Base-by-base conservation (phyloP, 1,140 invertebrate genomes). In the Drosophila lini region DNA sequence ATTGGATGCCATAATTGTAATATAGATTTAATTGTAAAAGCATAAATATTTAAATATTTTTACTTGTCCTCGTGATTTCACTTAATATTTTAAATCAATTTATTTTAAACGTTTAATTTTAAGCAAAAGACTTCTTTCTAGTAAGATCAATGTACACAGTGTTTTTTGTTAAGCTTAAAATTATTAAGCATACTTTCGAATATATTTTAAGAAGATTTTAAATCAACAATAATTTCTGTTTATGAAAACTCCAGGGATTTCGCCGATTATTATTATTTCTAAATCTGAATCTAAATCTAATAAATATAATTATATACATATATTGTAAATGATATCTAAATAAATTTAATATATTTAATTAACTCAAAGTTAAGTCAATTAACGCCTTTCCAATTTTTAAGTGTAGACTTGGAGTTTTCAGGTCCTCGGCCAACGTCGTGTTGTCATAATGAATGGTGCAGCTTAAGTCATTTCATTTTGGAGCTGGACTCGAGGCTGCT, bases 361-460 rank as follows among this genome's bases (percentile, higher is more conserved):
- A 25, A 0, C 15, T 25, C 0, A 28, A 19, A 15, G 8, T 19
- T 0, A 19, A 34, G 3, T 4, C 7, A 22, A 22, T n/a, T n/a
- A n/a, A n/a, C 1, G 7, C 2, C 4, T 22, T 53, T 9, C 15
- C 4, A 2, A 22, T 60, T 61, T 28, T 61, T 10, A 16, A 11
- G 61, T 64, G 56, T 31, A 61, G 6, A 10, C 6, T 16, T 31
- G 9, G 31, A 11, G 56, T 32, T 58, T 55, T 16, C 31, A 22
- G 42, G 69, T 61, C 70, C 78, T 48, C 59, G 48, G 55, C 42
- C 58, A 70, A 77, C 79, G 82, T 91, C 90, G 90, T 91, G 90
- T 91, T 90, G 85, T 90, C 90, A 91, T 91, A 91, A 91, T 91
- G 90, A 91, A 91, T 91, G 90, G 90, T 74, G 81, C 85, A 90